A percentile compares a stretch with the other conserved stretches of the same genome.
These are phyloP conservation scores for Diarsia dahlii DNA, from an alignment of 2,888 invertebrate species.

Conservation along the genomic window DNA sequence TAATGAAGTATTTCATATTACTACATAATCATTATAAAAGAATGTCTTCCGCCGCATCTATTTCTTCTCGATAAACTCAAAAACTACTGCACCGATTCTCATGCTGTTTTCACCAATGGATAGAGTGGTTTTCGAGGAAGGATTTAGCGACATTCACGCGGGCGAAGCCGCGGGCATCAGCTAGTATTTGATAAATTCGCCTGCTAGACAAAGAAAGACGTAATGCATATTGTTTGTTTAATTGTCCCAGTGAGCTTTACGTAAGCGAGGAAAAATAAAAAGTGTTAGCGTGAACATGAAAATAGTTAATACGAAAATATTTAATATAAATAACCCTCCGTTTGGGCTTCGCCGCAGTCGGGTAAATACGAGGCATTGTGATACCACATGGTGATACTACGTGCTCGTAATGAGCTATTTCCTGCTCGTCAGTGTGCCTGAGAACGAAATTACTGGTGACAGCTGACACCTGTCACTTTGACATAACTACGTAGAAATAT, in stretches of 20 bases:
- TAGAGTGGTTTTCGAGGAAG: too few species aligned
- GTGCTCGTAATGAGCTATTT: neutral
- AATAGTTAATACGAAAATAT: neutral
- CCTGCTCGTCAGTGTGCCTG: neutral
- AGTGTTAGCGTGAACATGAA: neutral
- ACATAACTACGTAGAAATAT: neutral
- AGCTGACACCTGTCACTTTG: slow-evolving; percentile 5
- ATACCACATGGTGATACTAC: too few species aligned
- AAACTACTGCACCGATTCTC: too few species aligned
- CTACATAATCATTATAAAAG: too few species aligned
- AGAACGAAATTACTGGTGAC: neutral
- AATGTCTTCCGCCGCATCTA: too few species aligned
- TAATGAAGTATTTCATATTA: neutral
- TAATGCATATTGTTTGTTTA: neutral
- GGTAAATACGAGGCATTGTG: neutral
- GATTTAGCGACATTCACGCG: too few species aligned
- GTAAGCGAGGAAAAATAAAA: neutral
- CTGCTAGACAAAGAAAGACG: neutral
- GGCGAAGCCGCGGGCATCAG: too few species aligned
- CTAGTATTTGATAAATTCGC: neutral
- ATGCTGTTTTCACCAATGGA: too few species aligned
- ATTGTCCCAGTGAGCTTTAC: neutral
- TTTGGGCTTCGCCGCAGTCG: too few species aligned
- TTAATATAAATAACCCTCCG: too few species aligned
- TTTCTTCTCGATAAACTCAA: too few species aligned